Evolutionary conservation across 1,140 invertebrate species (phyloP), one percentile per base, ranked within the genome.

Genomic region (Goniozus legneri): DNA sequence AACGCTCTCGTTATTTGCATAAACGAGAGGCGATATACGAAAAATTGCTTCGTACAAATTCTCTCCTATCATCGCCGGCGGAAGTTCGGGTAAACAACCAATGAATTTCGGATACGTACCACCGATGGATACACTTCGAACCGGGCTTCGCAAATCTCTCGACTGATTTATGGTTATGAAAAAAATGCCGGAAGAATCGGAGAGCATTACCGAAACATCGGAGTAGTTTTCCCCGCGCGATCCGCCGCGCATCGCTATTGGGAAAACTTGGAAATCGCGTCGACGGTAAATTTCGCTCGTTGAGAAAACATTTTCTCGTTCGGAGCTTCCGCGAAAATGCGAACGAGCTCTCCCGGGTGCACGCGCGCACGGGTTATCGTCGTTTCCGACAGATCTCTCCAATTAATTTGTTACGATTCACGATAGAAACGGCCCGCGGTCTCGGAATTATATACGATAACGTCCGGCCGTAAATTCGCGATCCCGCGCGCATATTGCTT

Each of bases 401-500:
- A 10, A 27, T 27, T 27, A 27, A 27, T 27, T 27, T 27, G 24
- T 10, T 27, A 6, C 24, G 4, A 6, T 27, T 4, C 24, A 10
- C 24, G 24, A 27, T 27, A 27, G 10, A 10, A 10, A 27, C 24
- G 4, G 24, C 4, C 24, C 4, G 24, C 4, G 10, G 50, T 47
- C 47, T 51, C 45, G 47, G 27, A 50, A 19, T 18, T 32, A 43
- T 33, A 4, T 24, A 14, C 32, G 31, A n/a, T 18, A 33, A 44
- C 33, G 24, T 10, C 4, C 27, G 3, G 3, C 14, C n/a, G 7
- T 16, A 2, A 13, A 8, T n/a, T 20, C 35, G 18, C 4, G 16
- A 10, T 8, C 18, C 8, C 35, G 13, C 35, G 35, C 35, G 16
- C 4, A 10, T 33, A 34, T 8, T 1, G 4, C 4, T 27, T 6